Evolutionary conservation across 2,113 vertebrate species (phyloP), one percentile per base, ranked within the genome.

Genomic region (Thermophis baileyi): DNA sequence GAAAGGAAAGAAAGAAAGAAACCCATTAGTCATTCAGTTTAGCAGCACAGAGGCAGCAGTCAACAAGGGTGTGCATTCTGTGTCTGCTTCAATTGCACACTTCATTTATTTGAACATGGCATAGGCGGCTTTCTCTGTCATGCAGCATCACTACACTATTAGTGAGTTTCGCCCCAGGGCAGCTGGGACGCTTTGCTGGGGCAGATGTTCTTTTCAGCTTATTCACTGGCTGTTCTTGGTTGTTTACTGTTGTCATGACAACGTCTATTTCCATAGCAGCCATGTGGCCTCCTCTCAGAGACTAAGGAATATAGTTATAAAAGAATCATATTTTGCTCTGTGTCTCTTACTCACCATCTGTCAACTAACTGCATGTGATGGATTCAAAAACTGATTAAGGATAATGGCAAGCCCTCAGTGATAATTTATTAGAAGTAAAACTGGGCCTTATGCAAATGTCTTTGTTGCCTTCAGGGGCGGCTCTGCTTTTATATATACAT

Each of bases 201-300:
- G 97, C 98, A 98, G 98, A 98, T 98, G 98, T 98, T 98, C 98
- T 97, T 98, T 98, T 98, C 97, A 97, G 96, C 95, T 97, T 95
- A 96, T 97, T 97, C 97, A 97, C 94, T 97, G 97, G 96, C 97
- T 96, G 92, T 97, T 97, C 96, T 97, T 95, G 95, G 95, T 98
- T 98, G 98, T 98, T 98, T 98, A 98, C 97, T 87, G 97, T 98
- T 97, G 97, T 97, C 97, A 98, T 98, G 97, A 98, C 95, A 97
- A 97, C 97, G 95, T 93, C 54, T 96, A 98, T 98, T 98, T 97
- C 98, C 98, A 98, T 98, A 96, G 98, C 97, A 98, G 98, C 97
- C 20, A 94, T 54, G 92, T 97, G 96, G 97, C 98, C 97, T 97
- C 95, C 95, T 98, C 97, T 97, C n/a, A 1, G 96, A 96, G 97